These are phyloP conservation scores for Desmodus rotundus DNA, from an alignment of 2,113 vertebrate genomes.

Conservation along the genomic window DNA sequence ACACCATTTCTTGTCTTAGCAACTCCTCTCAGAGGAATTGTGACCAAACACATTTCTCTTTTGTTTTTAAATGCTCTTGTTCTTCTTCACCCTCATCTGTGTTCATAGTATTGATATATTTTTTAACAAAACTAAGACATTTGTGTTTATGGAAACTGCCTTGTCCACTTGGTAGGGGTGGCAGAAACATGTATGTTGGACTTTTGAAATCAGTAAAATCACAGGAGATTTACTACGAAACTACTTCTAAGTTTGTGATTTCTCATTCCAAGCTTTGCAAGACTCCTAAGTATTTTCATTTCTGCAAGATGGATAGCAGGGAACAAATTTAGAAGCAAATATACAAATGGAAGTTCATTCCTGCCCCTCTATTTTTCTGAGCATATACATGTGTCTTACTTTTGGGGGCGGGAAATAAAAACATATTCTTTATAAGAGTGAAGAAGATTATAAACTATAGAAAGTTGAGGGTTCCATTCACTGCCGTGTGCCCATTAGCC, in stretches of 20 bases:
- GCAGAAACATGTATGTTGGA: slow-evolving; percentile 17
- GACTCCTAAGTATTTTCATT: background rate
- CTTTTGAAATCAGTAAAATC: background rate
- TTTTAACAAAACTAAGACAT: background rate
- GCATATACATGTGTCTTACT: background rate
- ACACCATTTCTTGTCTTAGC: background rate
- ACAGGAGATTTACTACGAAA: slow-evolving; percentile 3
- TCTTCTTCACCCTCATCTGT: background rate
- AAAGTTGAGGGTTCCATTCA: background rate
- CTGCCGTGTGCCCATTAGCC: background rate
- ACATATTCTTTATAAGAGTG: background rate
- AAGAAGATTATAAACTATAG: background rate
- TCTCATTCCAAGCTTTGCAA: background rate
- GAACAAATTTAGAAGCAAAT: background rate
- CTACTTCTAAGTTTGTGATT: background rate
- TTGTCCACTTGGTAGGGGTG: background rate
- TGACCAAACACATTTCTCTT: background rate
- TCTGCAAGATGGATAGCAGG: background rate
- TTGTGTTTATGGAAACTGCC: background rate
- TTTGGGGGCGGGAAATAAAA: background rate
- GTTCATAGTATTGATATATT: background rate
- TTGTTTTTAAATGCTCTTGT: background rate
- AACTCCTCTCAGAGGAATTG: background rate
- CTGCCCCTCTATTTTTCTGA: background rate
- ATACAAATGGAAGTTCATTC: background rate